Percentiles rank a stretch among this genome's conserved stretches.
These are phyloP conservation scores for Lanius collurio DNA, from an alignment of 2,113 vertebrate genomes.

Conservation along the genomic window DNA sequence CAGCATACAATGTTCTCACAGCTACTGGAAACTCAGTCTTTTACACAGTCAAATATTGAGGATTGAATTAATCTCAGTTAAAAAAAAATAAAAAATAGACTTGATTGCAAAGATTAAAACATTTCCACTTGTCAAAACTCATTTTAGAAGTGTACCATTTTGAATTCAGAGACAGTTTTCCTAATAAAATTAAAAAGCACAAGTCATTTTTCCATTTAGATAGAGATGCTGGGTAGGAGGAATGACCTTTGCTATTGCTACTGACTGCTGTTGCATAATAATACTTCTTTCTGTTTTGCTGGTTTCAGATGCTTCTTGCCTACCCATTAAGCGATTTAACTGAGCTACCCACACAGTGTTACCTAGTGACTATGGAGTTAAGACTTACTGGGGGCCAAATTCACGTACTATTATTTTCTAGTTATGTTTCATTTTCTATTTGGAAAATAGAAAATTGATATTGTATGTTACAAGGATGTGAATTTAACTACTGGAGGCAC, in stretches of 20 bases:
- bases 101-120: background rate
- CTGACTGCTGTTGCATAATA: background rate
- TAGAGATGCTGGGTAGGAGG: background rate
- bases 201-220: background rate
- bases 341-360: conserved; percentile 11
- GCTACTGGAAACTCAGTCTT: background rate
- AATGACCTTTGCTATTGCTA: background rate
- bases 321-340: conserved; percentile 5
- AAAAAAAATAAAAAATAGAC: background rate
- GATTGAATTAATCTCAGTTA: background rate
- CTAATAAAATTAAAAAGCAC: background rate
- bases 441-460: background rate
- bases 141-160: background rate
- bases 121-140: background rate
- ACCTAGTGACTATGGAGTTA: conserved; percentile 2
- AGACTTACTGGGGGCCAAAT: background rate
- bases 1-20: background rate
- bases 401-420: background rate
- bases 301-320: conserved; percentile 13
- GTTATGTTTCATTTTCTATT: background rate
- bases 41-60: background rate
- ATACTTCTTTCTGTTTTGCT: background rate
- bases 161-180: background rate
- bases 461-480: background rate
- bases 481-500: background rate